Evolutionary conservation across 2,113 vertebrate species (phyloP).

Genomic region (Cercopithecus mona): DNA sequence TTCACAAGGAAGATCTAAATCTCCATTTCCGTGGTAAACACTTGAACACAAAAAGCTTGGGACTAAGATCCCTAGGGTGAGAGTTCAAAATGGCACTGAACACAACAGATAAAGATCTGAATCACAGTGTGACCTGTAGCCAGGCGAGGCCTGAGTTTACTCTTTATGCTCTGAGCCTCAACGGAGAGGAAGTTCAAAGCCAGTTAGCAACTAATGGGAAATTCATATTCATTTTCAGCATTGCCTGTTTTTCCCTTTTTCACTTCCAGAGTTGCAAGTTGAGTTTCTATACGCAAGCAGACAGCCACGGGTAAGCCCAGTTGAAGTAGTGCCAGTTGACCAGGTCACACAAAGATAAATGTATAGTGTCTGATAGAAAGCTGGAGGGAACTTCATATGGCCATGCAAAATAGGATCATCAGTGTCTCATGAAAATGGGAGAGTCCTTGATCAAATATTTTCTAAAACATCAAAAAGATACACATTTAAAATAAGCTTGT

Average conservation of each 20-base stretch:
- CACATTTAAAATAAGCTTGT: background rate
- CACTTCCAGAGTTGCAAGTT: slow-evolving; percentile 57
- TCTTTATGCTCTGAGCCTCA: background rate
- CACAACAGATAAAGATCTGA: background rate
- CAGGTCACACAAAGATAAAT: background rate
- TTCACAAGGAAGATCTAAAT: background rate
- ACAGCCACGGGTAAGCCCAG: slow-evolving; percentile 48
- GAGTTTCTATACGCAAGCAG: slow-evolving; percentile 69
- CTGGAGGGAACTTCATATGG: background rate
- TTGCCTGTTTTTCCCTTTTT: slow-evolving; percentile 67
- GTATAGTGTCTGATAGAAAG: background rate
- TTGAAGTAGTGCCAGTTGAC: slow-evolving; percentile 3
- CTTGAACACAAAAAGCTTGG: background rate
- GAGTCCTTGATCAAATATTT: background rate
- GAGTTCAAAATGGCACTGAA: background rate
- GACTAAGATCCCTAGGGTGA: background rate
- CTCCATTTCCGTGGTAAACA: background rate
- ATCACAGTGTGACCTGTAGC: background rate
- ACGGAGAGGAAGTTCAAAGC: slow-evolving; percentile 63
- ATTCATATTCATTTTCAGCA: slow-evolving; percentile 57
- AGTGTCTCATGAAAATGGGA: slow-evolving; percentile 20
- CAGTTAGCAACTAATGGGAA: slow-evolving; percentile 58
- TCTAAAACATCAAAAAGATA: background rate
- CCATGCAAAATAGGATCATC: background rate
- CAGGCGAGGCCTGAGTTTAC: background rate